Base-by-base conservation (phyloP, 2,888 invertebrate species). In the Tetanocera ferruginea region DNA sequence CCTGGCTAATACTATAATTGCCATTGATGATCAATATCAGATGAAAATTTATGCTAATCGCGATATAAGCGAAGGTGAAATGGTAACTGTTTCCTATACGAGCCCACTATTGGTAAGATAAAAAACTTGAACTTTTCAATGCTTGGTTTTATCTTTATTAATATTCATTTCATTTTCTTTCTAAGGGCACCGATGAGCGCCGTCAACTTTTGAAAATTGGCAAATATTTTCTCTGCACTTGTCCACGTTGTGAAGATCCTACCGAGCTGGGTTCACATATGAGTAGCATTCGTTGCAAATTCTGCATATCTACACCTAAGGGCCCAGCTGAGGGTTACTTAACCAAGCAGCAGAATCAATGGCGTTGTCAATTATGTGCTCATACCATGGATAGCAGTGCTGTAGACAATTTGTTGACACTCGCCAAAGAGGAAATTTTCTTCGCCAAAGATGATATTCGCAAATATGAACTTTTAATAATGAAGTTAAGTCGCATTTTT, bases 161-260 rank as follows among this genome's bases (percentile, higher is more conserved):
- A 23, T 5, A 1, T 52, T 52, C n/a, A 55, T 19, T 55, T 55
- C 2, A 19, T 62, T 43, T 55, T 51, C 11, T 55, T 78, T 84
- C 88, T 23, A 83, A 95, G 93, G 94, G 95, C 0, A 94, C 93
- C n/a, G 89, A 91, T 0, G 91, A 94, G 78, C 91, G 96, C 60
- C 93, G 93, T 78, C 90, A 92, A 69, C 92, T 93, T 85, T 89
- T 96, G 4, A 88, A 90, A 75, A 90, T 93, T 78, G 94, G 95
- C 25, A 96, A 96, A 89, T 95, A 95, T 86, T 96, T 96, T 83
- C 91, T 92, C 80, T 96, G 96, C 83, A 87, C 88, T 0, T 96
- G 96, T 83, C 82, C 85, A 0, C 90, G 95, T 28, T 96, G 96
- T 83, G 85, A 86, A 1, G 95, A 96, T 90, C 91, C 93, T 4